Conservation (phyloP, 1,140 invertebrate genomes). For the Eueides isabella region DNA sequence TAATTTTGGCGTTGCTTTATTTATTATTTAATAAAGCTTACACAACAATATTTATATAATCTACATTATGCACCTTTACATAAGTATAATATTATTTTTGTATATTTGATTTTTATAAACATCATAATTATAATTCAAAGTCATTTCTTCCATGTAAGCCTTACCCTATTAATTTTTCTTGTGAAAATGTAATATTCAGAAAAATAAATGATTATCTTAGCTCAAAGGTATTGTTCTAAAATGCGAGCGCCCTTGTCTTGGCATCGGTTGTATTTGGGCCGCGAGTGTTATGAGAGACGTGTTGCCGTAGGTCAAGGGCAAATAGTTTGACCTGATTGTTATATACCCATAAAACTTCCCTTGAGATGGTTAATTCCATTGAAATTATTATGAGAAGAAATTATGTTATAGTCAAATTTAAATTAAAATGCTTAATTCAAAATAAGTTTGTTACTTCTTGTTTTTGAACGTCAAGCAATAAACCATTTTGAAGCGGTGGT, state of each 20-base stretch:
- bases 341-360: slow-evolving; percentile 22
- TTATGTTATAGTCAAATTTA: no score
- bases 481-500: no score
- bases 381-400: no score
- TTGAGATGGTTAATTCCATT: neutral
- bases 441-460: no score
- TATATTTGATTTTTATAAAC: no score
- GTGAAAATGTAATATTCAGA: neutral
- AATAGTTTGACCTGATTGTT: slow-evolving; percentile 66
- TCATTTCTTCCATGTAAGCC: no score
- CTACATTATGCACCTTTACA: no score
- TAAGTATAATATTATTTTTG: no score
- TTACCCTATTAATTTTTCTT: neutral
- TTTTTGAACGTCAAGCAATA: no score
- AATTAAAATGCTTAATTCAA: no score
- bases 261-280: slow-evolving; percentile 40
- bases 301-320: slow-evolving; percentile 71
- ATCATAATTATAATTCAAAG: no score
- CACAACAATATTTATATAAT: neutral
- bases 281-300: slow-evolving; percentile 54
- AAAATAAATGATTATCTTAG: neutral
- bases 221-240: slow-evolving; percentile 6
- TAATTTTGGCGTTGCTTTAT: no score
- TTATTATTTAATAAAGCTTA: neutral
- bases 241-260: slow-evolving; percentile 40